phyloP scores from a whole-genome alignment of 2,113 vertebrate genomes.

The Sinocyclocheilus rhinocerous region DNA sequence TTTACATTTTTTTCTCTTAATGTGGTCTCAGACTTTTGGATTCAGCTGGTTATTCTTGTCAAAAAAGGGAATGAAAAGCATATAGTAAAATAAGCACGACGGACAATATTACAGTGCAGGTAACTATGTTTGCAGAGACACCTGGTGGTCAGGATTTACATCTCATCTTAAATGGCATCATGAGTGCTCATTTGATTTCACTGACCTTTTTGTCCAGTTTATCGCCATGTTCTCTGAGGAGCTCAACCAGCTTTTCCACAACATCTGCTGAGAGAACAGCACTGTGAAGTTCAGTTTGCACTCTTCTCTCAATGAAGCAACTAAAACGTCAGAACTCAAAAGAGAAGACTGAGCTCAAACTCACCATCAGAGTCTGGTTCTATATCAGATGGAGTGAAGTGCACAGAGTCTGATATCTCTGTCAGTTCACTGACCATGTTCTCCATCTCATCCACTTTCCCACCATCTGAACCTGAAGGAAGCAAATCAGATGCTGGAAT shows the following conservation, averaged over 20 bases:
- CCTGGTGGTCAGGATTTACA: background rate
- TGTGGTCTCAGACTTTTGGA: background rate
- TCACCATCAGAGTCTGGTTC: slow-evolving; percentile 60
- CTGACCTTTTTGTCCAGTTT: slow-evolving; percentile 73
- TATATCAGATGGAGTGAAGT: background rate
- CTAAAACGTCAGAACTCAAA: background rate
- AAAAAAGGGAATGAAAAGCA: background rate
- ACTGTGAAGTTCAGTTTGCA: slow-evolving; percentile 45
- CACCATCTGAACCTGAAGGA: background rate
- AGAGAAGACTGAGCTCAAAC: background rate
- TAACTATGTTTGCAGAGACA: background rate
- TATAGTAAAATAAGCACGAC: background rate
- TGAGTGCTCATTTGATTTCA: too few relatives aligned
- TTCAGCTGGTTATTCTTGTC: background rate
- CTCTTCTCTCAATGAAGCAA: background rate
- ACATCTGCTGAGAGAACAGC: slow-evolving; percentile 57
- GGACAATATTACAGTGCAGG: background rate
- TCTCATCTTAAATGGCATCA: background rate
- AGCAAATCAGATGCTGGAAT: background rate
- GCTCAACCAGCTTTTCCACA: slow-evolving; percentile 73
- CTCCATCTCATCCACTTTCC: background rate
- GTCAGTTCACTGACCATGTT: slow-evolving; percentile 48
- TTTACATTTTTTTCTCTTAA: background rate
- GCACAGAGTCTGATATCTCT: slow-evolving; percentile 60
- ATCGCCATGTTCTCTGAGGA: slow-evolving; percentile 80